These are phyloP conservation scores for Parazoanthus atlanticus DNA, from an alignment of 92 coral and sea anemone genomes.

Conservation along the genomic window DNA sequence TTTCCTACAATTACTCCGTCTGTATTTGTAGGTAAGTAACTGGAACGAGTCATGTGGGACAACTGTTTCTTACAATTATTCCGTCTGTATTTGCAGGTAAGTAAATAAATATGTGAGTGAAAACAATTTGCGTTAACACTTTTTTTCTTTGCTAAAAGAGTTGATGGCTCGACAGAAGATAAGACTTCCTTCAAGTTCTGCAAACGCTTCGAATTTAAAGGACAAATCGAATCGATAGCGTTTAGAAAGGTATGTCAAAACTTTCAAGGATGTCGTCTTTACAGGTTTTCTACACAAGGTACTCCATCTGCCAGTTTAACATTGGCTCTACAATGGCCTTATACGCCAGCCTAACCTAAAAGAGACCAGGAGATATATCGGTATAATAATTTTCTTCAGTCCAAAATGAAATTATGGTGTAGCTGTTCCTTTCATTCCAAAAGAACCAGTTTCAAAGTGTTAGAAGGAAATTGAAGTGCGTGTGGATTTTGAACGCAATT, in stretches of 20 bases:
- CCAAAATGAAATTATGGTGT: too few relatives aligned
- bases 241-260: conserved; percentile 51
- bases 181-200: conserved; percentile 22
- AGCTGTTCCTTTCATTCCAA: not conserved
- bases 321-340: not conserved
- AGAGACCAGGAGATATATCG: too few relatives aligned
- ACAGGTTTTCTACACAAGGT: not conserved
- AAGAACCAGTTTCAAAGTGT: not conserved
- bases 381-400: too few relatives aligned
- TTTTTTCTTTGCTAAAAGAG: not conserved
- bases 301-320: not conserved
- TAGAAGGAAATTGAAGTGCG: not conserved
- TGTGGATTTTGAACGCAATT: too few relatives aligned
- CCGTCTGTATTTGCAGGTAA: not conserved
- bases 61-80: not conserved
- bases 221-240: conserved; percentile 69
- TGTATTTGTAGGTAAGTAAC: conserved; percentile 61
- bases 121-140: not conserved
- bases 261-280: not conserved
- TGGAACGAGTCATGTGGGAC: not conserved
- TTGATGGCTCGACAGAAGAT: not conserved
- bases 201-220: conserved; percentile 56
- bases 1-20: conserved; percentile 60
- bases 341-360: too few relatives aligned
- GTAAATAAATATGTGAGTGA: too few relatives aligned